phyloP scores from a whole-genome alignment of 1,140 invertebrate species.

The Gryon sp. region DNA sequence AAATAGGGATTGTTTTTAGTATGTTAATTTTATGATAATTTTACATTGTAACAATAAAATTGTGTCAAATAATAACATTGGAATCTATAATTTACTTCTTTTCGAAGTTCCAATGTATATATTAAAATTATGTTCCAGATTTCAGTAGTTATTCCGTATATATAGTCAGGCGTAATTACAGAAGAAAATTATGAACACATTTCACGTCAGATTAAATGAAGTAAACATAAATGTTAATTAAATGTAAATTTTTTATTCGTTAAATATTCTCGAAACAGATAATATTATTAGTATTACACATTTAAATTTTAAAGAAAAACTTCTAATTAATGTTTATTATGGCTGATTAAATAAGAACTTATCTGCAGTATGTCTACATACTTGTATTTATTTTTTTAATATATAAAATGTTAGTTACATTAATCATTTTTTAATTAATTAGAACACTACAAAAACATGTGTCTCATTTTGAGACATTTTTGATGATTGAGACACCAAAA shows the following conservation, averaged over 20 bases:
- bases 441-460: too few relatives aligned
- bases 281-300: too few relatives aligned
- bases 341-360: conserved; percentile 37
- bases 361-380: neutral
- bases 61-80: conserved; percentile 15
- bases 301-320: neutral
- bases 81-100: conserved; percentile 41
- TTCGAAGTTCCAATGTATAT: conserved; percentile 17
- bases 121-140: conserved; percentile 42
- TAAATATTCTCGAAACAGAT: too few relatives aligned
- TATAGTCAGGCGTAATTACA: conserved; percentile 29
- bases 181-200: conserved; percentile 41
- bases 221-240: conserved; percentile 33
- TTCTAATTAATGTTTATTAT: conserved; percentile 24
- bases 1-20: too few relatives aligned
- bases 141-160: conserved; percentile 23
- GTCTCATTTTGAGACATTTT: too few relatives aligned
- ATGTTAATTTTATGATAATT: too few relatives aligned
- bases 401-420: conserved; percentile 1
- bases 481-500: too few relatives aligned
- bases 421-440: too few relatives aligned
- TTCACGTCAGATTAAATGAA: conserved; percentile 40
- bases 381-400: neutral
- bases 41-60: too few relatives aligned
- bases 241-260: neutral